Evolutionary conservation across 2,888 invertebrate genomes (phyloP), one percentile per base, ranked within the genome.

Genomic region (Euphydryas editha): DNA sequence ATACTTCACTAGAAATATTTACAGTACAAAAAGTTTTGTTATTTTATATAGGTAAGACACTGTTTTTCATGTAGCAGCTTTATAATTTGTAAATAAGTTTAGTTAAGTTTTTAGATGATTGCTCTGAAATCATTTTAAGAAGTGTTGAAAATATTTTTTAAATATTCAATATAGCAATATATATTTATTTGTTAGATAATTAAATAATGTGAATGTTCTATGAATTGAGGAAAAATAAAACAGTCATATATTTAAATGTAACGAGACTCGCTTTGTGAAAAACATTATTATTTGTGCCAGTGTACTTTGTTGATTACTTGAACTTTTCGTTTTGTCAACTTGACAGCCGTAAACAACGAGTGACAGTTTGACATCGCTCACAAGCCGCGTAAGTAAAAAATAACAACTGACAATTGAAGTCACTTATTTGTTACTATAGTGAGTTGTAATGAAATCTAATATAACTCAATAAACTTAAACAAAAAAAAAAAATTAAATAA

Each of bases 301-400:
- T 24, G 39, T 51, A 42, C 51, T 58, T 63, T 51, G 58, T 51
- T 58, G 51, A 58, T 63, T 63, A 58, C 51, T 62, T 39, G 21
- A 17, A 57, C 46, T 49, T 17, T 30, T 46, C 47, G 36, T 15
- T 36, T 54, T 17, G 10, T 17, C 62, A 20, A 62, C 55, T 44
- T 62, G 62, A 62, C 62, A 56, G 55, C 62, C 55, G 62, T 62
- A 62, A 62, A 46, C 55, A 46, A 62, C 56, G 56, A 46, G 55
- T 56, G 62, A 62, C 44, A 56, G 36, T 62, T 62, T 56, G 55
- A 62, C 62, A 62, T 62, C 62, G 62, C 37, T 62, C 37, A 62
- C 55, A 37, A 46, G 44, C 6, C 46, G n/a, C 46, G 55, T 47
- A 15, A 37, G 56, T 62, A n/a, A 56, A 56, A 62, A 56, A 18